Evolutionary conservation across 2,113 vertebrate genomes (phyloP).

Genomic region (Phodopus roborovskii): DNA sequence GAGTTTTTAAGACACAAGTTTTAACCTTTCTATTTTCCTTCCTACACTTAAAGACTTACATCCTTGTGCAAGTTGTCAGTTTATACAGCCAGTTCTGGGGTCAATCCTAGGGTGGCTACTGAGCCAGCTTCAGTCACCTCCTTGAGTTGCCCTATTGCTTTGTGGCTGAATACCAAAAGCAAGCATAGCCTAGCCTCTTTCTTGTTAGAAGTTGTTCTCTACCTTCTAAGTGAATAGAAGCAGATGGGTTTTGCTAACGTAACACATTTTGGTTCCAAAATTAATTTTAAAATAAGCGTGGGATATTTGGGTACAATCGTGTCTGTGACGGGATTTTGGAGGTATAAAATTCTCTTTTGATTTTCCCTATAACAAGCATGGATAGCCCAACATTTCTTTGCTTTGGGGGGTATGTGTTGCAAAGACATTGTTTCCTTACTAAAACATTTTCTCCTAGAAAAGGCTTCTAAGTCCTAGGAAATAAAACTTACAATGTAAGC

Average conservation of each 20-base stretch:
- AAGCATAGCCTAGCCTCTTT: neutral
- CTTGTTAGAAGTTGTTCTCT: neutral
- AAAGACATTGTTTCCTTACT: neutral
- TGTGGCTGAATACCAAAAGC: neutral
- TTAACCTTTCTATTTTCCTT: neutral
- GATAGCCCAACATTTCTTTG: neutral
- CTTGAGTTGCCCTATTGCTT: neutral
- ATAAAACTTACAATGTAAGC: neutral
- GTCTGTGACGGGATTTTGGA: neutral
- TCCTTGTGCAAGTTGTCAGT: neutral
- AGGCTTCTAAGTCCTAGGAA: no score
- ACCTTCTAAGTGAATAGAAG: neutral
- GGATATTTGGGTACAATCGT: neutral
- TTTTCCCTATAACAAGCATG: neutral
- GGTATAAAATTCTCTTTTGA: neutral
- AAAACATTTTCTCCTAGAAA: neutral
- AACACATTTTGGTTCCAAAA: neutral
- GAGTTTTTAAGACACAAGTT: neutral
- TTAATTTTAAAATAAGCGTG: constrained; percentile 44
- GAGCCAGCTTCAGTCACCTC: neutral
- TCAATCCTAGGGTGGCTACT: neutral
- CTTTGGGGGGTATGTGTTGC: neutral
- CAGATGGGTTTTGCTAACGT: neutral
- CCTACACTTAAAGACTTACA: neutral
- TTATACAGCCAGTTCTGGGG: neutral